Base-by-base conservation (phyloP, 2,888 invertebrate species). In the Orthonychiurus folsomi region DNA sequence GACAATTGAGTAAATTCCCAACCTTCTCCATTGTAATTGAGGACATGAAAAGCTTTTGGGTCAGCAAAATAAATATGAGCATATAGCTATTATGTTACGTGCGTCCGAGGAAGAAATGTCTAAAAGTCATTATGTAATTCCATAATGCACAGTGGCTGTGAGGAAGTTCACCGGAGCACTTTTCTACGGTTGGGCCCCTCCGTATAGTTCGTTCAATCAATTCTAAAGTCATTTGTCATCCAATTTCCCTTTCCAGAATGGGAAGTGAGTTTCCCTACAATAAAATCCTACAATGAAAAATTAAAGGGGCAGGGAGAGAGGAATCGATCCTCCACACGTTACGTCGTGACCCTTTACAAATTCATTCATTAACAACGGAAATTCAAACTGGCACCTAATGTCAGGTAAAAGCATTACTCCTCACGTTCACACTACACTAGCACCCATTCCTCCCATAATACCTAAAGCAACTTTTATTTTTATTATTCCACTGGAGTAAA, bases 121-220 rank as follows among this genome's bases (percentile, higher is more conserved):
- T n/a, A n/a, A n/a, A 37, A 37, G 37, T 37, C 37, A 37, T 37
- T 37, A 37, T 37, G 37, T 37, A 37, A 37, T 37, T 37, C 37
- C 15, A 37, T 37, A 37, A 37, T 5, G 37, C 37, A 37, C 37
- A 37, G 37, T n/a, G n/a, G n/a, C n/a, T n/a, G n/a, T 5, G 9
- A 37, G 37, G 37, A 5, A 37, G 15, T 5, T 37, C 15, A 15
- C 15, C 15, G 37, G 37, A 15, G 9, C 37, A 37, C 37, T 37
- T 37, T 37, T 37, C 37, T 37, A 5, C 37, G n/a, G n/a, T n/a
- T n/a, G n/a, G n/a, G n/a, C n/a, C n/a, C n/a, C n/a, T n/a, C n/a
- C n/a, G n/a, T n/a, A n/a, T n/a, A n/a, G n/a, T 37, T 15, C 15
- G 15, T 37, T 37, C 37, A 37, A 37, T 37, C 37, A 37, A 37